Evolutionary conservation across 2,797 vertebrate genomes (phyloP).

Genomic region (Gouania willdenowi): DNA sequence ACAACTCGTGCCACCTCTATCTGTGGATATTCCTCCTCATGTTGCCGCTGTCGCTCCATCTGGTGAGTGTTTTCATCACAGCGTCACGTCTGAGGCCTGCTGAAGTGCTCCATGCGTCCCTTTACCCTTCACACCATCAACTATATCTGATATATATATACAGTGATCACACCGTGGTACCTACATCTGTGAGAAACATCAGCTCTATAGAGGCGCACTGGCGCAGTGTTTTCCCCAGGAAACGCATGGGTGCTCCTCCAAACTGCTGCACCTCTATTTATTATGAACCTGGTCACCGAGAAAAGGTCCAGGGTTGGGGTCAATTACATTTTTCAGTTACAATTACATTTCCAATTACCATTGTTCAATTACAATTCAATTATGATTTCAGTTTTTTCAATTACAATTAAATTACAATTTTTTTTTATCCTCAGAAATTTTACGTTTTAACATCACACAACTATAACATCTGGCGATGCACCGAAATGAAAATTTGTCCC

Average conservation of each 20-base stretch:
- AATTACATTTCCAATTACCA: too few relatives aligned
- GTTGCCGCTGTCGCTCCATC: slow-evolving; percentile 88
- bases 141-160: too few relatives aligned
- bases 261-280: slow-evolving; percentile 7
- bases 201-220: slow-evolving; percentile 33
- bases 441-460: too few relatives aligned
- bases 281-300: slow-evolving; percentile 12
- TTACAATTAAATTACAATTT: too few relatives aligned
- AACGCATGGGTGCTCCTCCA: slow-evolving; percentile 60
- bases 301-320: neutral
- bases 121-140: slow-evolving; percentile 6
- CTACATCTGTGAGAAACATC: neutral
- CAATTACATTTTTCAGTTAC: too few relatives aligned
- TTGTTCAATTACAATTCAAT: too few relatives aligned
- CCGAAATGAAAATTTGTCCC: too few relatives aligned
- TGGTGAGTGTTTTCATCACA: slow-evolving; percentile 81
- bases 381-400: too few relatives aligned
- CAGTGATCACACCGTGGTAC: slow-evolving; percentile 9
- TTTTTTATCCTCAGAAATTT: too few relatives aligned
- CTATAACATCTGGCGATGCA: too few relatives aligned
- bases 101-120: slow-evolving; percentile 24
- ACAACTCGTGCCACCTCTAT: slow-evolving; percentile 96
- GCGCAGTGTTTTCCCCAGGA: slow-evolving; percentile 68
- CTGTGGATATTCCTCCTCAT: slow-evolving; percentile 92
- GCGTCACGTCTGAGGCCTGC: slow-evolving; percentile 55